Conservation (phyloP, 2,113 vertebrate species). For the Nasalis larvatus region DNA sequence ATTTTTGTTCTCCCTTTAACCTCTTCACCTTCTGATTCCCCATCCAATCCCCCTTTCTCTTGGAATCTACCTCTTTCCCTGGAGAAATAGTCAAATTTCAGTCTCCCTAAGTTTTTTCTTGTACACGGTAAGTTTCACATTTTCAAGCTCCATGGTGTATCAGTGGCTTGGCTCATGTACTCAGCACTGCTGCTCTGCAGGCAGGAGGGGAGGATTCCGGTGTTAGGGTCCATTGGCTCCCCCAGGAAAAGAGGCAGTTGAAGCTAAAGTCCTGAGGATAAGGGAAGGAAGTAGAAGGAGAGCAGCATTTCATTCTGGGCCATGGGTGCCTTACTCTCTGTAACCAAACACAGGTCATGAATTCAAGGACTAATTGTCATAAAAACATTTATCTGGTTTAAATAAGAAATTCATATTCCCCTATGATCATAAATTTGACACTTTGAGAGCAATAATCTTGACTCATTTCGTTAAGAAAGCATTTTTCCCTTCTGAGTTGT, state of each 20-base stretch:
- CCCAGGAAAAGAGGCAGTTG: background rate
- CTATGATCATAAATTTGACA: constrained; percentile 35
- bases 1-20: background rate
- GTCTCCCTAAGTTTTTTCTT: background rate
- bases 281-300: background rate
- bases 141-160: background rate
- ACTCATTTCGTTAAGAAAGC: constrained; percentile 30
- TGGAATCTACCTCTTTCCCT: background rate
- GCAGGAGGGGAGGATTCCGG: background rate
- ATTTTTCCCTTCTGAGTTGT: constrained; percentile 46
- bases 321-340: background rate
- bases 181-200: background rate
- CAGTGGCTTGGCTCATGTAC: background rate
- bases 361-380: background rate
- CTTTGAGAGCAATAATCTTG: constrained; percentile 12
- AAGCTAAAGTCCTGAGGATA: background rate
- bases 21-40: background rate
- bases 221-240: background rate
- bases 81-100: background rate
- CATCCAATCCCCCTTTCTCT: background rate
- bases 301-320: background rate
- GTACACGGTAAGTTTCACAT: background rate
- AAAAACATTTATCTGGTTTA: constrained; percentile 29
- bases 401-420: constrained; percentile 41
- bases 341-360: background rate